Percentiles rank a stretch among this genome's conserved stretches.
Conservation (phyloP, 2,797 vertebrate genomes). For the Emys orbicularis region DNA sequence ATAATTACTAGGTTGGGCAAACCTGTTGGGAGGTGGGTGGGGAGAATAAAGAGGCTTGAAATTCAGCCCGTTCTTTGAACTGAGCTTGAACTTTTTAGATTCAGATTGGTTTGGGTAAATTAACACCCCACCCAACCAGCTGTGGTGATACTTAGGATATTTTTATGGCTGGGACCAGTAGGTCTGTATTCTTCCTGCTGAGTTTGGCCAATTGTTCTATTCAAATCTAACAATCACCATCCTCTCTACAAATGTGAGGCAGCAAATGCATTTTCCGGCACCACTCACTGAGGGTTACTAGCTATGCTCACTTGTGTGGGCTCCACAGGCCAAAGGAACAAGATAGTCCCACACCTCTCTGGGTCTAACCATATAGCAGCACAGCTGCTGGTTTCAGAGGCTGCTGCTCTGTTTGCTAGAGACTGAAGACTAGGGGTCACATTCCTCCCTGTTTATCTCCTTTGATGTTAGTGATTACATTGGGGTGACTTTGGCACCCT, state of each 20-base stretch:
- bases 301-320: neutral
- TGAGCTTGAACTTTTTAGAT: neutral
- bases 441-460: neutral
- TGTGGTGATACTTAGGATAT: neutral
- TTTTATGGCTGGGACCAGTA: neutral
- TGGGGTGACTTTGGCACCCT: neutral
- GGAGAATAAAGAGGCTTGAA: neutral
- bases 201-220: neutral
- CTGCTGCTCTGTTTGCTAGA: neutral
- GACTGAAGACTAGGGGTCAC: neutral
- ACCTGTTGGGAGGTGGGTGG: neutral
- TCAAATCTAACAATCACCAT: neutral
- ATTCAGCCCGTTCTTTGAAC: neutral
- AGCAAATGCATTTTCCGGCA: neutral
- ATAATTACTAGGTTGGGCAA: constrained; percentile 35
- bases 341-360: neutral
- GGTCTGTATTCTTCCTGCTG: neutral
- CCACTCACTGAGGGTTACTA: neutral
- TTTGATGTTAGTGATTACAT: neutral
- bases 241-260: neutral
- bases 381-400: neutral
- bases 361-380: neutral
- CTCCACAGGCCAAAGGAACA: neutral
- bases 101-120: neutral
- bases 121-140: neutral